Conservation (phyloP, 2,888 invertebrate genomes). For the Calliphora vomitoria region DNA sequence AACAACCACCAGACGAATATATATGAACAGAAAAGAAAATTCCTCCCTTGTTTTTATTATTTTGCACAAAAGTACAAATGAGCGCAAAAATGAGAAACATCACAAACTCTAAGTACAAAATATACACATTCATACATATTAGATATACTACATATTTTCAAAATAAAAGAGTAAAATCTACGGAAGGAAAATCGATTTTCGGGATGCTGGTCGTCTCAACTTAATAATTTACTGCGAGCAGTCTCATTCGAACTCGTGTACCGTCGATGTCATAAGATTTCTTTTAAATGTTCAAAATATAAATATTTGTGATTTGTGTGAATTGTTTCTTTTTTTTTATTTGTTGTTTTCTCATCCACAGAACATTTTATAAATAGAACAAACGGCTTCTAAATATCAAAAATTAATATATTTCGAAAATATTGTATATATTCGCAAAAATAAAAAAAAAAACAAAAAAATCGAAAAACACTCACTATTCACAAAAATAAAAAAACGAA, state of each 20-base stretch:
- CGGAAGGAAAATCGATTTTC: constrained; percentile 72
- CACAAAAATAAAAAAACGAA: constrained; percentile 19
- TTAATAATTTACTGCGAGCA: constrained; percentile 71
- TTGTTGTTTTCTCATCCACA: constrained; percentile 50
- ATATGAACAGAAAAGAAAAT: constrained; percentile 21
- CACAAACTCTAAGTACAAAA: constrained; percentile 29
- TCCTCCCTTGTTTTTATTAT: constrained; percentile 55
- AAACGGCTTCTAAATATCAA: constrained; percentile 71
- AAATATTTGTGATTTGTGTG: constrained; percentile 68
- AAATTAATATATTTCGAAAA: constrained; percentile 51
- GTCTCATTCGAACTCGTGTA: constrained; percentile 75
- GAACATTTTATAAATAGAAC: constrained; percentile 72
- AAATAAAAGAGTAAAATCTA: constrained; percentile 58
- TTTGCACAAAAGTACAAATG: constrained; percentile 41
- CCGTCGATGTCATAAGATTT: constrained; percentile 72
- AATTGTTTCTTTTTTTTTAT: constrained; percentile 18
- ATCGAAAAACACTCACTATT: neutral
- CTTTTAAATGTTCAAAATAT: constrained; percentile 47
- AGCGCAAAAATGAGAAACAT: constrained; percentile 41
- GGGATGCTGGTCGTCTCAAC: constrained; percentile 71
- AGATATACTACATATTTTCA: neutral
- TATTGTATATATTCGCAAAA: constrained; percentile 8
- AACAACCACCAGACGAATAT: constrained; percentile 40
- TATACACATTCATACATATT: neutral
- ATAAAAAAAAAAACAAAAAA: neutral